These are phyloP conservation scores for Saccostrea glomerata DNA, from an alignment of 1,140 invertebrate genomes.

Conservation along the genomic window DNA sequence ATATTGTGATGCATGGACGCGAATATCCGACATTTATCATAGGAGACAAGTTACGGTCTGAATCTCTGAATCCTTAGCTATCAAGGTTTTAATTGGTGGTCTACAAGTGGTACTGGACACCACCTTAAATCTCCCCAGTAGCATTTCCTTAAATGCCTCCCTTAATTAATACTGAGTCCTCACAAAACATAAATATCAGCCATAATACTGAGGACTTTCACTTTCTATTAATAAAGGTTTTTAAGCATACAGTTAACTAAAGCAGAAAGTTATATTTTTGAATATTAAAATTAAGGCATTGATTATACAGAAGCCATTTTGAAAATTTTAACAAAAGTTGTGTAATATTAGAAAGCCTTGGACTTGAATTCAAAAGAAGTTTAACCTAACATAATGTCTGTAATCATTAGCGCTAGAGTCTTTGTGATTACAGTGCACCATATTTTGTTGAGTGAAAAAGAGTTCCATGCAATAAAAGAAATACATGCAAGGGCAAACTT, in stretches of 20 bases:
- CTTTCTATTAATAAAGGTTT: no score
- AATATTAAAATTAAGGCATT: background rate
- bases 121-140: background rate
- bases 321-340: background rate
- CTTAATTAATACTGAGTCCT: no score
- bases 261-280: no score
- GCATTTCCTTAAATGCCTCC: background rate
- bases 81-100: background rate
- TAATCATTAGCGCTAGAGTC: background rate
- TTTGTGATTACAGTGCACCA: background rate
- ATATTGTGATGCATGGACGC: conserved; percentile 1
- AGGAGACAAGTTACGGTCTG: background rate
- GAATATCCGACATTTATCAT: background rate
- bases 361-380: background rate
- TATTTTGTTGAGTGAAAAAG: background rate
- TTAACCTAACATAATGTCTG: conserved; percentile 6
- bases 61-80: background rate
- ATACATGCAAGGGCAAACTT: background rate
- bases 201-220: background rate
- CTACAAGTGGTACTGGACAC: background rate
- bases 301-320: conserved; percentile 13
- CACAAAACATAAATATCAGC: background rate
- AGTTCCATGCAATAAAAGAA: background rate
- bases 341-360: conserved; percentile 2
- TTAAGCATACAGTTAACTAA: no score